phyloP scores from a whole-genome alignment of 1,140 invertebrate species.

The Metaphire vulgaris region DNA sequence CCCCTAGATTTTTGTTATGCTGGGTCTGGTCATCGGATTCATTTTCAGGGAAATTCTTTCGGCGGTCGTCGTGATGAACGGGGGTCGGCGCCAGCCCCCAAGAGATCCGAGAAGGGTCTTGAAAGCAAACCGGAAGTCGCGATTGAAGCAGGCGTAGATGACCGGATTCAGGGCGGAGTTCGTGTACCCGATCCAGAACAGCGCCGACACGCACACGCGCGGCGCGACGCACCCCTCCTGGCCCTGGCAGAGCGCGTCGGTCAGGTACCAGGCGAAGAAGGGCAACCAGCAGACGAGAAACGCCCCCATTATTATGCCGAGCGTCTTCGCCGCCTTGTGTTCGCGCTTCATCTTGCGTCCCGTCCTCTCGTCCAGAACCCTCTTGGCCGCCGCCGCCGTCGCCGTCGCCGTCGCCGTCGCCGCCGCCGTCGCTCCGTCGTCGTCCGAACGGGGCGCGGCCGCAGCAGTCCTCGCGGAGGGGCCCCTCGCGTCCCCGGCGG shows the following conservation, averaged over 20 bases:
- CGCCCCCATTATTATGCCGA: conserved; percentile 90
- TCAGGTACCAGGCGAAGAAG: conserved; percentile 78
- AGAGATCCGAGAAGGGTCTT: conserved; percentile 4
- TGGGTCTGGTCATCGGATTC: background rate
- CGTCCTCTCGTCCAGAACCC: background rate
- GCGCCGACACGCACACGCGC: conserved; percentile 72
- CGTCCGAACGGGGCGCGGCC: no score
- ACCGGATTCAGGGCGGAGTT: conserved; percentile 94
- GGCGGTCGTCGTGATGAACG: background rate
- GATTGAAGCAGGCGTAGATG: conserved; percentile 98
- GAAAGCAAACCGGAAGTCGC: conserved; percentile 95
- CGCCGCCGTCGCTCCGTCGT: background rate
- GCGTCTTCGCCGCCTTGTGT: conserved; percentile 89
- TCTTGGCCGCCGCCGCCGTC: background rate
- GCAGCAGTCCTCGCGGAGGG: background rate
- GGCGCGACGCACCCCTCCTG: conserved; percentile 69
- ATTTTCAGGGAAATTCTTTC: background rate
- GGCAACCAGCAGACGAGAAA: conserved; percentile 94
- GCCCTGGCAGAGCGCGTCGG: conserved; percentile 66
- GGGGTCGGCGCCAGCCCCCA: no score
- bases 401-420: background rate
- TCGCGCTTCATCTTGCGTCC: conserved; percentile 61
- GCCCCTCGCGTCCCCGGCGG: background rate
- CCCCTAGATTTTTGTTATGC: background rate
- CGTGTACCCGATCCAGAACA: conserved; percentile 99